Evolutionary conservation across 2,113 vertebrate genomes (phyloP).

Genomic region (Hydropotes inermis): DNA sequence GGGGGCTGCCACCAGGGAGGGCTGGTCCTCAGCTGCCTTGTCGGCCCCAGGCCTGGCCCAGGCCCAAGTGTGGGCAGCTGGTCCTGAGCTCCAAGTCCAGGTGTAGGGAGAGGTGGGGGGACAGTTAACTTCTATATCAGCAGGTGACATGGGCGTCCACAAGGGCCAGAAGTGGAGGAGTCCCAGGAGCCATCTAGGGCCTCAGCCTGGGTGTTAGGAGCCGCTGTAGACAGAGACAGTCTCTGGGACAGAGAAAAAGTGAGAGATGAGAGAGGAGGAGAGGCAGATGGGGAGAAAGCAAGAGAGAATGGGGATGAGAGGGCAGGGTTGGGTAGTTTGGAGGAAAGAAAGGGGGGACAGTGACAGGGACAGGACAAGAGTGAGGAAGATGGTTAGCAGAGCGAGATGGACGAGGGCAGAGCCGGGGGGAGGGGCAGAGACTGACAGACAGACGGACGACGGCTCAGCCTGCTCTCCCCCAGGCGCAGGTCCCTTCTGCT

Average conservation of each 20-base stretch:
- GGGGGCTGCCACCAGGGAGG: background rate
- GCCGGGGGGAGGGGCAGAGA: background rate
- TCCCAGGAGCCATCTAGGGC: background rate
- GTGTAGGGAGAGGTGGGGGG: background rate
- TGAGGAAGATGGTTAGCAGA: background rate
- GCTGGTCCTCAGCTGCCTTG: background rate
- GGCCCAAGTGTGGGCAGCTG: background rate
- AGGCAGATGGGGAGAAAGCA: background rate
- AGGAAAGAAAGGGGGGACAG: background rate
- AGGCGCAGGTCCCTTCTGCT: background rate
- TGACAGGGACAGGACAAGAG: too few relatives aligned
- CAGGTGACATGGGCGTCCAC: background rate
- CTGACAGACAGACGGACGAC: rapidly evolving
- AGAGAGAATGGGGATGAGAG: background rate
- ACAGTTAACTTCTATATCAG: background rate
- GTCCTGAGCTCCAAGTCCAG: background rate
- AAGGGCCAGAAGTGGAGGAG: background rate
- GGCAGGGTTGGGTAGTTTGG: background rate
- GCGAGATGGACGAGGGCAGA: background rate
- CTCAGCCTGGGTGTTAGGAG: background rate
- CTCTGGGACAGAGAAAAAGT: background rate
- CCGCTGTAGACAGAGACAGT: background rate
- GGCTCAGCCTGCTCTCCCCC: background rate
- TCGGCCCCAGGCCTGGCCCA: background rate
- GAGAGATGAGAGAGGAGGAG: background rate